Conservation (phyloP, 2,797 vertebrate species). For the Poeciliopsis presidionis region DNA sequence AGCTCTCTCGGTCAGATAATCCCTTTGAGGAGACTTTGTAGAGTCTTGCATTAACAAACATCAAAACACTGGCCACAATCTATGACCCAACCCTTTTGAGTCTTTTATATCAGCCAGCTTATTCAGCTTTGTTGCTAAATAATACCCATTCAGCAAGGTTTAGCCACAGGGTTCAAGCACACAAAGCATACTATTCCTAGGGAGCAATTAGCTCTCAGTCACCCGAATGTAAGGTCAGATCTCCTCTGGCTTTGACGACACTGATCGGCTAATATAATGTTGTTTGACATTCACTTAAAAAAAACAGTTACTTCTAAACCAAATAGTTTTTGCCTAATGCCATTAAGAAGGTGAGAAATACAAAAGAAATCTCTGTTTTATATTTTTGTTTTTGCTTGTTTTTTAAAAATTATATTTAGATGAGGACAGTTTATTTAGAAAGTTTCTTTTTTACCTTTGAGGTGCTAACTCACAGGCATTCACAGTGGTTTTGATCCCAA, state of each 20-base stretch:
- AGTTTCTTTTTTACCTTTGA: slow-evolving; percentile 38
- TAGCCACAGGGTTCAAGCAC: slow-evolving; percentile 59
- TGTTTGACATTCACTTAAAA: slow-evolving; percentile 1
- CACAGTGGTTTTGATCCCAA: slow-evolving; percentile 58
- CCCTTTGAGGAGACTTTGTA: slow-evolving; percentile 61
- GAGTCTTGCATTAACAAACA: slow-evolving; percentile 66
- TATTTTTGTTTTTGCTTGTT: background rate
- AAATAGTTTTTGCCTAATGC: background rate
- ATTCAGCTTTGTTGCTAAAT: slow-evolving; percentile 70
- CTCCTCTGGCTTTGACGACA: slow-evolving; percentile 49
- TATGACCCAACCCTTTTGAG: slow-evolving; percentile 64
- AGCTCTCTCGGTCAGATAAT: slow-evolving; percentile 40
- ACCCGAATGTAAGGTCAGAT: slow-evolving; percentile 51
- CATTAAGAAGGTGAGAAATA: background rate
- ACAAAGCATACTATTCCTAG: slow-evolving; percentile 60
- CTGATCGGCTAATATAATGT: slow-evolving; percentile 28
- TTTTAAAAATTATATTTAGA: slow-evolving; percentile 38
- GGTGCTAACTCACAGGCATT: slow-evolving; percentile 29
- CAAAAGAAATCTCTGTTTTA: slow-evolving; percentile 15
- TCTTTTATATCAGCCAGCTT: slow-evolving; percentile 64
- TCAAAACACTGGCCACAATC: slow-evolving; percentile 65
- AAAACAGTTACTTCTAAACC: background rate
- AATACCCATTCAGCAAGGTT: slow-evolving; percentile 68
- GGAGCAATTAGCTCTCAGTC: slow-evolving; percentile 71
- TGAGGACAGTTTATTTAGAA: slow-evolving; percentile 49